These are phyloP conservation scores for Melanotaenia trifasciata DNA, from an alignment of 2,797 vertebrate genomes.

Conservation along the genomic window DNA sequence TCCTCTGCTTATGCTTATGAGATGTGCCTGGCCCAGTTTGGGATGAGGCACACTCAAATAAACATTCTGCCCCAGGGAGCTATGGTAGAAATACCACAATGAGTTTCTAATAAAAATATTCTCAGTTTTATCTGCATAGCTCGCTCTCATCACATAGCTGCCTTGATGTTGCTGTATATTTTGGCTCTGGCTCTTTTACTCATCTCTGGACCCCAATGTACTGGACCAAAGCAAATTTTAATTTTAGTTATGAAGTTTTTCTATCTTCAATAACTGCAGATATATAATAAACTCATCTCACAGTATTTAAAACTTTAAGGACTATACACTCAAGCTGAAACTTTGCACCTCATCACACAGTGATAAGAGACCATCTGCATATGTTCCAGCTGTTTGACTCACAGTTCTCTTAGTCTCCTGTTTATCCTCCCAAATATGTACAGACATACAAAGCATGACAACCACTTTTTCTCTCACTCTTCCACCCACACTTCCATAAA, in stretches of 20 bases:
- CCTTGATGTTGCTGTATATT: conserved; percentile 64
- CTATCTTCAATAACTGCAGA: conserved; percentile 24
- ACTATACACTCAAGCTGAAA: conserved; percentile 16
- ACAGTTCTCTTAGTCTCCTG: conserved; percentile 38
- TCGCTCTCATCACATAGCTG: conserved; percentile 36
- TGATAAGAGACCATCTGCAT: conserved; percentile 35
- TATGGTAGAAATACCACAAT: conserved; percentile 44
- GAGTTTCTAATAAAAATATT: conserved; percentile 66
- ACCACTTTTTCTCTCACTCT: conserved; percentile 1
- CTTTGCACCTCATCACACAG: conserved; percentile 15
- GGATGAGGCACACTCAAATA: conserved; percentile 72
- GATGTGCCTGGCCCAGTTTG: conserved; percentile 68
- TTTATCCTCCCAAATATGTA: conserved; percentile 58
- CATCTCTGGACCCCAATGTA: conserved; percentile 24
- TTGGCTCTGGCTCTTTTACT: conserved; percentile 41
- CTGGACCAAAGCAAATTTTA: conserved; percentile 28
- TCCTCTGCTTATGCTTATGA: conserved; percentile 66
- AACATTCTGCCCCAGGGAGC: conserved; percentile 64
- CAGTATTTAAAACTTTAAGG: neutral
- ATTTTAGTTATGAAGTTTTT: conserved; percentile 30
- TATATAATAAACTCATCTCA: conserved; percentile 23
- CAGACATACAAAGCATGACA: conserved; percentile 36
- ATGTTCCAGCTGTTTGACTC: conserved; percentile 38
- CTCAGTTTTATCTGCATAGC: conserved; percentile 53
- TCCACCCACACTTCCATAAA: conserved; percentile 1